phyloP scores from a whole-genome alignment of 2,888 invertebrate genomes.

The Watsonalla binaria region DNA sequence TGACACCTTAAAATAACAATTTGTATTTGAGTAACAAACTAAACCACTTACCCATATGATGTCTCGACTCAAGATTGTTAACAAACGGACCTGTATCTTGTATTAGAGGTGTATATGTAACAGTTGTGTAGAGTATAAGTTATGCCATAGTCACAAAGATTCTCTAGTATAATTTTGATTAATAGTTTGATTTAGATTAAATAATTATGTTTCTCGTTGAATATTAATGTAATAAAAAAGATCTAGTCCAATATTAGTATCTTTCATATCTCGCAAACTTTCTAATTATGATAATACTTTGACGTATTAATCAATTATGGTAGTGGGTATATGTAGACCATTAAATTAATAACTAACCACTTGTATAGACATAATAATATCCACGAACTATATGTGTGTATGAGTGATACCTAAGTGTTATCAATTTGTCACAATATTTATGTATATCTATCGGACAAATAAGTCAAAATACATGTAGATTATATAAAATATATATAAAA shows the following conservation, averaged over 20 bases:
- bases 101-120: conserved; percentile 1
- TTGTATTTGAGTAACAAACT: too few relatives aligned
- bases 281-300: not conserved
- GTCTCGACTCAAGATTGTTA: not conserved
- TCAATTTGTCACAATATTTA: too few relatives aligned
- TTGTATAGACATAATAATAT: not conserved
- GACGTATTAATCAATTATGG: not conserved
- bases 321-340: not conserved
- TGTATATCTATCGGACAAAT: not conserved
- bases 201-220: not conserved
- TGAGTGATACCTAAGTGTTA: too few relatives aligned
- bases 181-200: not conserved
- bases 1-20: too few relatives aligned
- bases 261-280: conserved; percentile 5
- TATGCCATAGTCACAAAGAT: not conserved
- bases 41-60: not conserved
- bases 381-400: not conserved
- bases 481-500: not conserved
- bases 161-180: not conserved
- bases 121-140: not conserved
- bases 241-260: not conserved
- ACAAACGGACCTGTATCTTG: not conserved
- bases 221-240: not conserved
- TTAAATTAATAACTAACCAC: not conserved
- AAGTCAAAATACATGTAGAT: not conserved